Evolutionary conservation across 1,140 invertebrate species (phyloP).

Genomic region (Ruditapes philippinarum): DNA sequence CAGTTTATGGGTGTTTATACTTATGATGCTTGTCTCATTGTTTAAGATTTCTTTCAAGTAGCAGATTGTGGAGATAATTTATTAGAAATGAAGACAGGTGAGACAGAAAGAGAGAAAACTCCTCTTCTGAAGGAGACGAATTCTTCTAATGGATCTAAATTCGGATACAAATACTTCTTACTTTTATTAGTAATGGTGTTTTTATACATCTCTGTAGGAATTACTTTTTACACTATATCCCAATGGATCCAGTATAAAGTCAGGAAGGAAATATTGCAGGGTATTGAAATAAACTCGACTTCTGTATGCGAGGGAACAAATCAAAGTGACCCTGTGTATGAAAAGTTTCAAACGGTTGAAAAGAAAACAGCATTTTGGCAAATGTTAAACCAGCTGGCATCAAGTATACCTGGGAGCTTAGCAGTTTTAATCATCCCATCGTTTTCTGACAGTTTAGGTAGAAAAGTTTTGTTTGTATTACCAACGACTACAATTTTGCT

Average conservation of each 20-base stretch:
- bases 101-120: neutral
- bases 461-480: conserved; percentile 16
- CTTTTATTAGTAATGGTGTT: neutral
- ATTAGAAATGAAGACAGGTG: too few relatives aligned
- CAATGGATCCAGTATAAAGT: conserved; percentile 38
- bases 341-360: neutral
- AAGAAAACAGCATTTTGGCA: conserved; percentile 51
- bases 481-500: neutral
- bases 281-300: neutral
- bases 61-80: too few relatives aligned
- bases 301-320: neutral
- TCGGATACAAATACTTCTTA: neutral
- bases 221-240: neutral
- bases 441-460: conserved; percentile 27
- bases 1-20: too few relatives aligned
- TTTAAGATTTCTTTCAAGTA: too few relatives aligned
- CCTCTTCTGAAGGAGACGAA: neutral
- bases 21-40: too few relatives aligned
- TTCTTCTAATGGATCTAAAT: neutral
- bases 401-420: neutral
- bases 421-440: neutral
- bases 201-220: neutral
- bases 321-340: conserved; percentile 14
- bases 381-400: conserved; percentile 39
- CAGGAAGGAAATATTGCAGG: neutral